These are phyloP conservation scores for Rhinoptilus africanus DNA, from an alignment of 2,113 vertebrate genomes.

Conservation along the genomic window DNA sequence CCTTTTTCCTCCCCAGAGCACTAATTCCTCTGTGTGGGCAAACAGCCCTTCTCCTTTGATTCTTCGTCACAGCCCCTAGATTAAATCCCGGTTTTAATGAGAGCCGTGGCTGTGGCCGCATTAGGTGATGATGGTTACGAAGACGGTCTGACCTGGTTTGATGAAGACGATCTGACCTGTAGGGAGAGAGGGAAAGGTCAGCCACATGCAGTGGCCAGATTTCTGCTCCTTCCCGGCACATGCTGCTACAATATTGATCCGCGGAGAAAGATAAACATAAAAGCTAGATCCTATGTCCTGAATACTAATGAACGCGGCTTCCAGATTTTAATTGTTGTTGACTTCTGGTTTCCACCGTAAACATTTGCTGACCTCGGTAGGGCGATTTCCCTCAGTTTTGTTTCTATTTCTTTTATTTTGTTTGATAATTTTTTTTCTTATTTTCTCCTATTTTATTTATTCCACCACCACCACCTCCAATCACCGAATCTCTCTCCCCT, in stretches of 20 bases:
- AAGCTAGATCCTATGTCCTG: constrained; percentile 65
- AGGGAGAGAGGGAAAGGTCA: constrained; percentile 86
- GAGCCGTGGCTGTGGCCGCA: constrained; percentile 14
- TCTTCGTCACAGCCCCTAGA: not conserved
- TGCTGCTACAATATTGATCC: constrained; percentile 90
- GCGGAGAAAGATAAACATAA: constrained; percentile 78
- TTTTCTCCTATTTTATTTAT: not conserved
- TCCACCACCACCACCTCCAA: fast-evolving
- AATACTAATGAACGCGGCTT: constrained; percentile 71
- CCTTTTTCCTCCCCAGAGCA: not conserved
- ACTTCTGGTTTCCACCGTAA: constrained; percentile 29
- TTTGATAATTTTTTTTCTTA: not conserved
- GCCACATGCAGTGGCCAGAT: constrained; percentile 79
- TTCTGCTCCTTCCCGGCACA: constrained; percentile 82
- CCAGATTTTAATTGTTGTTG: constrained; percentile 68
- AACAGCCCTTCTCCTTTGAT: constrained; percentile 18
- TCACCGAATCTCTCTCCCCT: not conserved
- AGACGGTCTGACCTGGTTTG: constrained; percentile 74
- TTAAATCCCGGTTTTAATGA: constrained; percentile 57
- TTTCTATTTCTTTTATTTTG: not conserved
- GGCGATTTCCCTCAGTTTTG: not conserved
- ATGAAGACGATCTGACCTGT: constrained; percentile 79
- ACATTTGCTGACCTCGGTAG: constrained; percentile 13
- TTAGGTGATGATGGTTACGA: constrained; percentile 43
- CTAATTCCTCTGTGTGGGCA: constrained; percentile 38